Conservation (phyloP, 2,113 vertebrate species). For the Rhynchopsitta pachyrhyncha region DNA sequence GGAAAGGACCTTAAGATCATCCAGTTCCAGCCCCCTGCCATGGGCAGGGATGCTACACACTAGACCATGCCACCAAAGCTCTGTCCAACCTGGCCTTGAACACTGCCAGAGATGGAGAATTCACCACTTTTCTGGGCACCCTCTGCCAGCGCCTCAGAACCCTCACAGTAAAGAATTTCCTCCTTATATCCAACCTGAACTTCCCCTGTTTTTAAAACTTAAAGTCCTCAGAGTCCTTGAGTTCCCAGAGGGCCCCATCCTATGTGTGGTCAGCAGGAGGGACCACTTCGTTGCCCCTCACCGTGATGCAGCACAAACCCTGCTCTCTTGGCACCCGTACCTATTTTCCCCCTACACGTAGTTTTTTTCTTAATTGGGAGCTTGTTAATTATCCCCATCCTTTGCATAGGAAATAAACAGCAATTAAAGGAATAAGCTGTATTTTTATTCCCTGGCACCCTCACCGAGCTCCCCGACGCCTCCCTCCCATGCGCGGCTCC, state of each 20-base stretch:
- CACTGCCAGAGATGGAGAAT: neutral
- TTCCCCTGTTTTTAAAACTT: neutral
- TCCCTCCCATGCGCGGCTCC: slow-evolving; percentile 24
- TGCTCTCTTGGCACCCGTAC: neutral
- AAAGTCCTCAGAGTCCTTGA: neutral
- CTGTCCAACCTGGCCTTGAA: neutral
- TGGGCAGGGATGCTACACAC: neutral
- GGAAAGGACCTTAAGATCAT: neutral
- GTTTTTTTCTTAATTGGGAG: slow-evolving; percentile 68
- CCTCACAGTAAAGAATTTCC: neutral
- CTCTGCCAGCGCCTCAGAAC: neutral
- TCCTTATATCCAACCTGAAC: neutral
- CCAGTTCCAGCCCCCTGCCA: neutral
- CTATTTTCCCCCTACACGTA: neutral
- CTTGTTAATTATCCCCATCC: slow-evolving; percentile 69
- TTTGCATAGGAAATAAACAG: slow-evolving; percentile 71
- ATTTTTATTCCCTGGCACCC: slow-evolving; percentile 60
- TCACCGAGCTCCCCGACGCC: neutral
- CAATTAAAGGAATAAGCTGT: slow-evolving; percentile 64
- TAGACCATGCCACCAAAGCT: neutral
- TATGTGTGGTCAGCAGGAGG: neutral
- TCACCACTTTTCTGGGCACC: neutral
- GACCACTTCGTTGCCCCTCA: neutral
- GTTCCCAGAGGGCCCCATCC: neutral
- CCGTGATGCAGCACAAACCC: neutral